Base-by-base conservation (phyloP, 1,140 invertebrate species). In the Nilaparvata lugens region DNA sequence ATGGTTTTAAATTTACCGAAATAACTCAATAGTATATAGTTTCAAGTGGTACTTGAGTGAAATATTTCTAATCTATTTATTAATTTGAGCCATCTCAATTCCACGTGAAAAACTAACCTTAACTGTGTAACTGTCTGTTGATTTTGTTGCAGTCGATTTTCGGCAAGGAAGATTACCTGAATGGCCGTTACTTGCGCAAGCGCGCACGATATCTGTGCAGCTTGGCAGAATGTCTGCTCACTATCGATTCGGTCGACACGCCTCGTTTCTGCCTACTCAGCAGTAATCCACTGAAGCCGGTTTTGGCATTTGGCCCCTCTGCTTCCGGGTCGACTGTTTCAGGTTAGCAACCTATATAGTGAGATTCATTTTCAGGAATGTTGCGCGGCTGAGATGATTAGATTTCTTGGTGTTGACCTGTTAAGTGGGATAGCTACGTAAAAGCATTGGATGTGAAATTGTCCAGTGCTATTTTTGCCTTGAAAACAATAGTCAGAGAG, bases 121-220 rank as follows among this genome's bases (percentile, higher is more conserved):
- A n/a, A n/a, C n/a, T n/a, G n/a, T 28, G 13, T 35, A 11, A 35
- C 13, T 28, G 40, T 40, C 54, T 13, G 28, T 51, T 63, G 11
- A 9, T 64, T 53, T 51, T 58, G 56, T 60, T 68, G 40, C 63
- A 74, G 71, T 64, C 64, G 31, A 74, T 70, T 65, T 74, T 74
- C 23, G 77, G 80, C 52, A 85, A 84, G 67, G 82, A 80, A 61
- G 91, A 97, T 70, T 85, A 84, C 67, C 71, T 90, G 21, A 94
- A 95, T 74, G 85, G 91, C 51, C 79, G 81, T 57, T 95, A 93
- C 73, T 79, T 87, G 61, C 79, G 84, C 19, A 95, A 95, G 73
- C 76, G 88, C 65, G 82, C 87, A n/a, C 74, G 88, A 35, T 97
- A 95, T 73, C 70, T 95, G 25, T 52, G 51, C 28, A 43, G 60